Conservation (phyloP, 2,888 invertebrate species). For the Sarcophaga subvicina region DNA sequence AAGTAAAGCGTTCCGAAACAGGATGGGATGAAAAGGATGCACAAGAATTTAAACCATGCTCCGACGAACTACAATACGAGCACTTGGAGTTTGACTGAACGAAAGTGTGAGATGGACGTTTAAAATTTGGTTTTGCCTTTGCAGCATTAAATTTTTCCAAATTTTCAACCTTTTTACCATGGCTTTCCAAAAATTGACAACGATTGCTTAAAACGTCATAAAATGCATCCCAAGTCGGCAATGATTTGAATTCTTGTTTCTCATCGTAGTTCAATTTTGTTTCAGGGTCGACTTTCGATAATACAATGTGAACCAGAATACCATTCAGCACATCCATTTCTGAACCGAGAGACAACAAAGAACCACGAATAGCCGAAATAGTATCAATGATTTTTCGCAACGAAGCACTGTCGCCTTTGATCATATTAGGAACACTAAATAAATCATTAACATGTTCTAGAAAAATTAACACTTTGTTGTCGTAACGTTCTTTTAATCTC, state of each 20-base stretch:
- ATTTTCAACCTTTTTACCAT: too few species aligned
- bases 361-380: neutral
- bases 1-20: conserved; percentile 31
- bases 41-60: conserved; percentile 18
- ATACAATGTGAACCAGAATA: too few species aligned
- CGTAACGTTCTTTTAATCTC: conserved; percentile 31
- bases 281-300: neutral
- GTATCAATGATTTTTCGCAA: conserved; percentile 2
- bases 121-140: too few species aligned
- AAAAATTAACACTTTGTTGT: conserved; percentile 36
- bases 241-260: conserved; percentile 35
- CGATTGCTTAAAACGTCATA: conserved; percentile 40
- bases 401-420: neutral
- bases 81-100: neutral
- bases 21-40: conserved; percentile 23
- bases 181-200: conserved; percentile 18
- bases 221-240: conserved; percentile 33
- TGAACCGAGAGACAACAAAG: conserved; percentile 15
- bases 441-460: conserved; percentile 7
- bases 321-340: too few species aligned
- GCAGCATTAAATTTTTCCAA: too few species aligned
- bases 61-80: neutral
- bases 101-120: too few species aligned
- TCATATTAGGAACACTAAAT: conserved; percentile 8
- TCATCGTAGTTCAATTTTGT: conserved; percentile 1